Evolutionary conservation across 2,113 vertebrate species (phyloP).

Genomic region (mouse (Mus musculus)): GRCm39 chr1:170485501-170486000

Average conservation of each 20-base stretch:
- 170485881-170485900: not conserved
- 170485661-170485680: not conserved
- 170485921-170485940: not conserved
- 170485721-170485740: not conserved
- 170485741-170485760: not conserved
- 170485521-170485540: not conserved
- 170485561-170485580: not conserved
- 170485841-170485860: not conserved
- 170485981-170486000: not conserved
- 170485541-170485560: not conserved
- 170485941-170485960: too few species aligned
- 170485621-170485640: rapidly evolving
- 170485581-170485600: rapidly evolving
- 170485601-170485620: rapidly evolving
- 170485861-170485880: not conserved
- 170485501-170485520: not conserved
- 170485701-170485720: not conserved
- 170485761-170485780: not conserved
- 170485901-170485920: not conserved
- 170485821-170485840: not conserved
- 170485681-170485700: too few species aligned
- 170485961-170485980: not conserved
- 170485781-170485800: not conserved
- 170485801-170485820: not conserved
- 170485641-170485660: not conserved